Percentiles rank a stretch among this genome's conserved stretches.
Evolutionary conservation across 1,140 invertebrate genomes (phyloP).

Genomic region (Eriosoma lanigerum): DNA sequence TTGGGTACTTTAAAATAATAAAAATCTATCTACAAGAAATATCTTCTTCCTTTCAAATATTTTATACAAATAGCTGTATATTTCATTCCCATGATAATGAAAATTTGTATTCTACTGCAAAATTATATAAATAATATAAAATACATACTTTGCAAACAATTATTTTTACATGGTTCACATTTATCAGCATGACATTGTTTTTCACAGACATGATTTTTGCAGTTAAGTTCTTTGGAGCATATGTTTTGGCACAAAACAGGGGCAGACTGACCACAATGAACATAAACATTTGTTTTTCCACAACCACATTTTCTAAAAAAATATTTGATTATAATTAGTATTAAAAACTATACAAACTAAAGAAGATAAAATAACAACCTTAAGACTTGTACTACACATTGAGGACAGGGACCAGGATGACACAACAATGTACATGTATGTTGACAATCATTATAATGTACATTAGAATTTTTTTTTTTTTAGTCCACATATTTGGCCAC

Average conservation of each 20-base stretch:
- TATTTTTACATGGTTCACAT: slow-evolving; percentile 61
- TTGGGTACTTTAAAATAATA: too few species aligned
- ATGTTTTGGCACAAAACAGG: slow-evolving; percentile 71
- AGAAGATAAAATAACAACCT: slow-evolving; percentile 54
- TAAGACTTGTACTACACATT: slow-evolving; percentile 61
- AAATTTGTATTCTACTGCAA: too few species aligned
- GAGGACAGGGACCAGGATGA: slow-evolving; percentile 87
- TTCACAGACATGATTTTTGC: slow-evolving; percentile 65
- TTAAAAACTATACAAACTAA: slow-evolving; percentile 20
- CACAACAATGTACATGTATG: slow-evolving; percentile 86
- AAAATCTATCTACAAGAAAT: too few species aligned
- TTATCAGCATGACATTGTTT: slow-evolving; percentile 63
- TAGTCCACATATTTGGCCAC: slow-evolving; percentile 80
- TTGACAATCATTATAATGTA: slow-evolving; percentile 62
- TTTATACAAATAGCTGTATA: too few species aligned
- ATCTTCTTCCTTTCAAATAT: too few species aligned
- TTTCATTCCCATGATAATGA: too few species aligned
- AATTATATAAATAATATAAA: neutral
- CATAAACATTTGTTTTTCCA: slow-evolving; percentile 67
- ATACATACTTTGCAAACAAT: slow-evolving; percentile 27
- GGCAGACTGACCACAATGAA: slow-evolving; percentile 71
- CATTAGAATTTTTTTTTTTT: slow-evolving; percentile 60
- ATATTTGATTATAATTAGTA: neutral
- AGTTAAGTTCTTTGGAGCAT: slow-evolving; percentile 73
- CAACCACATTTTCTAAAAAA: slow-evolving; percentile 69